phyloP scores from a whole-genome alignment of 2,797 vertebrate species.

The Sciurus carolinensis region DNA sequence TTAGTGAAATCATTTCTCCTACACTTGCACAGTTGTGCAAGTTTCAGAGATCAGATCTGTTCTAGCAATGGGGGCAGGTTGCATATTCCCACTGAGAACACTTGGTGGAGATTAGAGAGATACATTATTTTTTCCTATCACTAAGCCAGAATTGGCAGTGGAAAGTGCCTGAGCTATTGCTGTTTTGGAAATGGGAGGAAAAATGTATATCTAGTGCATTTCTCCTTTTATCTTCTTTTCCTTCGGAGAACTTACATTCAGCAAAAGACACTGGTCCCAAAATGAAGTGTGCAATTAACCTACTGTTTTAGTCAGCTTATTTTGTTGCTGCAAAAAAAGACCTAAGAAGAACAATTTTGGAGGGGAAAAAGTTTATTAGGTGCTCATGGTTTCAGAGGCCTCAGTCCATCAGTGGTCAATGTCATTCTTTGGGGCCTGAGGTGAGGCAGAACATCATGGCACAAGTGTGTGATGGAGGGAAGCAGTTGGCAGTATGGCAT shows the following conservation, averaged over 20 bases:
- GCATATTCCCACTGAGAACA: constrained; percentile 42
- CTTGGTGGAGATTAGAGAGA: constrained; percentile 49
- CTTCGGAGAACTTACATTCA: not conserved
- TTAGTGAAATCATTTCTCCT: constrained; percentile 37
- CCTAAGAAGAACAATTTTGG: too few relatives aligned
- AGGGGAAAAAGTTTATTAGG: too few relatives aligned
- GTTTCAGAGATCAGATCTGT: constrained; percentile 22
- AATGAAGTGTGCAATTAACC: not conserved
- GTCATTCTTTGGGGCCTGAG: too few relatives aligned
- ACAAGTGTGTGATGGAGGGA: too few relatives aligned
- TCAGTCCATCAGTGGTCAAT: too few relatives aligned
- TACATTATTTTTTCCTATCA: constrained; percentile 30
- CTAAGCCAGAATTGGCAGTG: constrained; percentile 62
- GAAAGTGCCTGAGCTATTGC: constrained; percentile 55
- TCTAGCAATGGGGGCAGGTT: not conserved
- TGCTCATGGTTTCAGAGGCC: too few relatives aligned
- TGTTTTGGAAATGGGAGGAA: constrained; percentile 38
- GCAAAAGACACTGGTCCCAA: not conserved
- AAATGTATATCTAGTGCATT: not conserved
- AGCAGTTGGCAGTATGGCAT: too few relatives aligned
- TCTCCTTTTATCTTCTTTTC: not conserved
- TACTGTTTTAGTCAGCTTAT: too few relatives aligned
- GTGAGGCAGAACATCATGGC: too few relatives aligned
- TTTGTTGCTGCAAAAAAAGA: too few relatives aligned
- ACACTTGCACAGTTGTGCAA: not conserved